These are phyloP conservation scores for Tragelaphus eurycerus DNA, from an alignment of 2,797 vertebrate species.

Conservation along the genomic window DNA sequence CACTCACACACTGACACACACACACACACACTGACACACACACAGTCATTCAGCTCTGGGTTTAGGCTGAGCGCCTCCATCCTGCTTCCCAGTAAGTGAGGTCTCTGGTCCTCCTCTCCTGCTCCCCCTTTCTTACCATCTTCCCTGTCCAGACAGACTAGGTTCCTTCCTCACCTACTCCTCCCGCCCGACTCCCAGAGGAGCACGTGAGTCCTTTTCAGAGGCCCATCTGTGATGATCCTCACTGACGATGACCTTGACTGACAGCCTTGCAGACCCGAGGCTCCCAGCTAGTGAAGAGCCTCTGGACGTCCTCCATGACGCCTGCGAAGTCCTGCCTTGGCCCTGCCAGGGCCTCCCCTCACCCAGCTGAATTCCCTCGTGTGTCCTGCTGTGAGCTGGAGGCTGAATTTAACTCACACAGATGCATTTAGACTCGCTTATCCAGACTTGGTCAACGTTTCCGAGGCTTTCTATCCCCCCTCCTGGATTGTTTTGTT, in stretches of 20 bases:
- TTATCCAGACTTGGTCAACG: background rate
- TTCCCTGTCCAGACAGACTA: background rate
- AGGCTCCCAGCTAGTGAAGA: background rate
- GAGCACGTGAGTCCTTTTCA: background rate
- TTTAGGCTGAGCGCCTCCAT: background rate
- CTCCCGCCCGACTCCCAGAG: background rate
- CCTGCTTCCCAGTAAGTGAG: background rate
- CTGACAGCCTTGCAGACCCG: too few relatives aligned
- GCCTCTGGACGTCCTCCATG: too few relatives aligned
- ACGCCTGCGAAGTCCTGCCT: background rate
- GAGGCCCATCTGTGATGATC: background rate
- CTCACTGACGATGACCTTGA: too few relatives aligned
- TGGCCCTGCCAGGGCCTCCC: background rate
- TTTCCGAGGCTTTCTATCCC: background rate
- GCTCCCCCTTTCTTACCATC: background rate
- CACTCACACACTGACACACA: background rate
- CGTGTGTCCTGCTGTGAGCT: background rate
- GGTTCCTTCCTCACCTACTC: background rate
- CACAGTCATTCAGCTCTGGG: background rate
- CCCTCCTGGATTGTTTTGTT: background rate
- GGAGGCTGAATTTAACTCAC: background rate
- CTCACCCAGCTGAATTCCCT: background rate
- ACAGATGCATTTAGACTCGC: background rate
- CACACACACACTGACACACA: too few relatives aligned
- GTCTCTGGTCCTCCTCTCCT: background rate